These are phyloP conservation scores for Tauraco erythrolophus DNA, from an alignment of 2,113 vertebrate genomes.

Conservation along the genomic window DNA sequence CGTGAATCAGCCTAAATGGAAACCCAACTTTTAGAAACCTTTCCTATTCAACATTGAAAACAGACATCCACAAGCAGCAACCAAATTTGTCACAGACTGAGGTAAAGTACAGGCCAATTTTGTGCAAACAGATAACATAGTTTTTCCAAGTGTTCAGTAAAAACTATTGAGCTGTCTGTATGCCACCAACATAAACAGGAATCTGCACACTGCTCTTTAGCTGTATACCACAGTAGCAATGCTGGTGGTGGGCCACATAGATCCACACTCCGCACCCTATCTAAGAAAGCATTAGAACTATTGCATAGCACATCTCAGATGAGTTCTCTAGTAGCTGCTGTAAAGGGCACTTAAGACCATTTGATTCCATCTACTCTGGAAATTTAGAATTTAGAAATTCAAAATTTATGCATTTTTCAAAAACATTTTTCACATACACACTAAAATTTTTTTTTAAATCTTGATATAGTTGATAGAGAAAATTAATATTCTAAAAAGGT, in stretches of 20 bases:
- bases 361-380: neutral
- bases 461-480: neutral
- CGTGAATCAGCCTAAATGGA: neutral
- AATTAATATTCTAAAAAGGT: neutral
- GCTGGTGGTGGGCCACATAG: neutral
- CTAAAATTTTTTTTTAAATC: rapidly evolving
- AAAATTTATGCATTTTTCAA: neutral
- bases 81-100: neutral
- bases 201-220: neutral
- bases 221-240: neutral
- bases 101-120: neutral
- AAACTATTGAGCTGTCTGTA: neutral
- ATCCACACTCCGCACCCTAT: neutral
- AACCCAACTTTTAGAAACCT: neutral
- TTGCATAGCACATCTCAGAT: neutral
- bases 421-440: neutral
- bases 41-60: neutral
- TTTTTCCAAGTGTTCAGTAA: neutral
- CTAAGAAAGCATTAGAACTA: neutral
- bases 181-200: neutral
- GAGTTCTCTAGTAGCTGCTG: neutral
- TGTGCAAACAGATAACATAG: neutral
- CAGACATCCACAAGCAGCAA: neutral
- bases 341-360: neutral
- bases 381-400: neutral